These are phyloP conservation scores for Gobionotothen gibberifrons DNA, from an alignment of 2,797 vertebrate genomes.

Conservation along the genomic window DNA sequence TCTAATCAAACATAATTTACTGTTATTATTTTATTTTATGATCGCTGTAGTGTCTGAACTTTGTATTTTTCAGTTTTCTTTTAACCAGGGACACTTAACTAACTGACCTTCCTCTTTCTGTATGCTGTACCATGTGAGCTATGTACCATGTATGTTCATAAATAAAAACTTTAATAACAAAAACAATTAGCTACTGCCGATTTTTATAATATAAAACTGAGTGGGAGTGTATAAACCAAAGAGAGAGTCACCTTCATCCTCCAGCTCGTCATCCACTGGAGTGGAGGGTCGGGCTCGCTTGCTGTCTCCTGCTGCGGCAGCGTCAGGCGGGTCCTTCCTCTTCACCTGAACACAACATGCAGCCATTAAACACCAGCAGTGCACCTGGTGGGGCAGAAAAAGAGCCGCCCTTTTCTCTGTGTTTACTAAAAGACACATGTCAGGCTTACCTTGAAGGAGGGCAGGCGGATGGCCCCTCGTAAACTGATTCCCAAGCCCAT, in stretches of 20 bases:
- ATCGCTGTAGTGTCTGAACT: too few species aligned
- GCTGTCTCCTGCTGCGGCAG: slow-evolving; percentile 88
- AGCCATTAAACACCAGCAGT: slow-evolving; percentile 8
- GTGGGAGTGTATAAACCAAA: not conserved
- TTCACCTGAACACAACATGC: slow-evolving; percentile 87
- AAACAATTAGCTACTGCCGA: not conserved
- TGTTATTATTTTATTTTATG: too few species aligned
- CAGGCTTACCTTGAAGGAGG: slow-evolving; percentile 93
- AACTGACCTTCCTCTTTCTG: too few species aligned
- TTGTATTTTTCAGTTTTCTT: too few species aligned
- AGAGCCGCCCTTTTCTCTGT: not conserved
- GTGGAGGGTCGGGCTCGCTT: slow-evolving; percentile 94
- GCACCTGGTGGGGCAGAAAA: not conserved
- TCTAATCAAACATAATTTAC: too few species aligned
- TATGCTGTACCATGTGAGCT: too few species aligned
- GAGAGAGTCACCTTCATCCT: slow-evolving; percentile 90
- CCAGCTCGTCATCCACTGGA: slow-evolving; percentile 93
- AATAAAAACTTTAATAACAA: not conserved
- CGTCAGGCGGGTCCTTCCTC: slow-evolving; percentile 95
- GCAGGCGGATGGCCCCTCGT: slow-evolving; percentile 93
- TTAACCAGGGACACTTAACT: too few species aligned
- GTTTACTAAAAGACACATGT: not conserved
- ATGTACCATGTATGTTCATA: too few species aligned
- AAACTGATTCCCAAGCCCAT: slow-evolving; percentile 94
- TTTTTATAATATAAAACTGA: too few species aligned